These are phyloP conservation scores for Columba janthina DNA, from an alignment of 2,113 vertebrate species.

Conservation along the genomic window DNA sequence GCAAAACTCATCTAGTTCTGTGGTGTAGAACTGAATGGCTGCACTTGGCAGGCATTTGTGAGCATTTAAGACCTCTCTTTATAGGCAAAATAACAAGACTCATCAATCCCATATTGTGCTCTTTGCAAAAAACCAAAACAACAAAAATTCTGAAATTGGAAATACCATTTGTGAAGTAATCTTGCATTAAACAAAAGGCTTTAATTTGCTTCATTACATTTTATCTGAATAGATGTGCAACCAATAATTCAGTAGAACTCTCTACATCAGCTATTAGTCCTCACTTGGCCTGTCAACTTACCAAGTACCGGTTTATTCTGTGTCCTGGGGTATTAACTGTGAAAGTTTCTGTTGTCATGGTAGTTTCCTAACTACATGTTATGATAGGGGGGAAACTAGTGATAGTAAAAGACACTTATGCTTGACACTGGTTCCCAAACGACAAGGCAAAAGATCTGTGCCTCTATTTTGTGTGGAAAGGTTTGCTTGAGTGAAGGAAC, in stretches of 20 bases:
- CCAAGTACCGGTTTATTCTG: not conserved
- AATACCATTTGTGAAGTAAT: not conserved
- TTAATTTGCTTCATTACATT: not conserved
- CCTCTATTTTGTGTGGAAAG: not conserved
- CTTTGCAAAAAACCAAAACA: not conserved
- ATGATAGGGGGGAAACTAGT: not conserved
- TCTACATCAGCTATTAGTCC: not conserved
- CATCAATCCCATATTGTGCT: slow-evolving; percentile 50
- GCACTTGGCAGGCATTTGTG: slow-evolving; percentile 42
- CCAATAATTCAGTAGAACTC: not conserved
- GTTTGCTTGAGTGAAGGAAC: not conserved
- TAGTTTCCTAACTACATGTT: not conserved
- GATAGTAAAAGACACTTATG: not conserved
- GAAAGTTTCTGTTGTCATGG: not conserved
- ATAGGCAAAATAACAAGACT: slow-evolving; percentile 56
- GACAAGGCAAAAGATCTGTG: not conserved
- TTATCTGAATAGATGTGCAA: not conserved
- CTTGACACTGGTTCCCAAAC: not conserved
- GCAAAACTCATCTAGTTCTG: slow-evolving; percentile 50
- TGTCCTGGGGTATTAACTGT: not conserved
- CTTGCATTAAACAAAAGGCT: not conserved
- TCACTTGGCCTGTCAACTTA: not conserved
- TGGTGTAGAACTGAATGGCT: slow-evolving; percentile 60
- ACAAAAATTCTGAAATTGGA: not conserved
- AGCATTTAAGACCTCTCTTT: slow-evolving; percentile 50